Percentiles rank a stretch among this genome's conserved stretches.
phyloP scores from a whole-genome alignment of 2,113 vertebrate species.

The Pterocles gutturalis region DNA sequence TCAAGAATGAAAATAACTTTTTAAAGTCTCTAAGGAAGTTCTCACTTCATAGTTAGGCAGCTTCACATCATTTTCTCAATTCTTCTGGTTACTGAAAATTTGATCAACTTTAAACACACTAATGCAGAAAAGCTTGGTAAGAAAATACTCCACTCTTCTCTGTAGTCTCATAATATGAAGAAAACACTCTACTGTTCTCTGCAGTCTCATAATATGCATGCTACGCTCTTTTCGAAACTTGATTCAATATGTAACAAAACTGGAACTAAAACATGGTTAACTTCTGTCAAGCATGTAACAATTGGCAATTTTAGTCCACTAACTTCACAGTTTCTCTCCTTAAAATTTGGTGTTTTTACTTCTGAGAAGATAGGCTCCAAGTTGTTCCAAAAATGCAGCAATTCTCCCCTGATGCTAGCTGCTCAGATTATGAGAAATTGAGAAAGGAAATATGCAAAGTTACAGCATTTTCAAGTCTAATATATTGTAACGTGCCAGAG shows the following conservation, averaged over 20 bases:
- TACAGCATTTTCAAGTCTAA: background rate
- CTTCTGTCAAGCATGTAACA: background rate
- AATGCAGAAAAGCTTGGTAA: background rate
- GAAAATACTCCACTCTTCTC: background rate
- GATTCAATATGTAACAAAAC: background rate
- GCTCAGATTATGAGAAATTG: background rate
- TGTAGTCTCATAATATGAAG: background rate
- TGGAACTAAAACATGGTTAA: background rate
- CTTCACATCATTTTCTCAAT: background rate
- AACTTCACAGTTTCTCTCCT: background rate
- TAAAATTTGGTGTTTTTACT: background rate
- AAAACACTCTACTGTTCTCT: background rate
- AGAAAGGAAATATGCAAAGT: background rate
- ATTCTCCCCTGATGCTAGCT: background rate
- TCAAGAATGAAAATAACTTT: background rate
- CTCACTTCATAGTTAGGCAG: background rate
- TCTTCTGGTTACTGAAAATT: background rate
- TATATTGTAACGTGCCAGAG: background rate
- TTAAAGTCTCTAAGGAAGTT: background rate
- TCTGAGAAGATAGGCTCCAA: background rate
- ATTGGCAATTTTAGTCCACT: background rate
- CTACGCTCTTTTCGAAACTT: background rate
- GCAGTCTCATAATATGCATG: background rate
- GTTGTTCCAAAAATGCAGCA: background rate
- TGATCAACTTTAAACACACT: background rate